Base-by-base conservation (phyloP, 2,797 vertebrate genomes). In the Enteromius treurensis region DNA sequence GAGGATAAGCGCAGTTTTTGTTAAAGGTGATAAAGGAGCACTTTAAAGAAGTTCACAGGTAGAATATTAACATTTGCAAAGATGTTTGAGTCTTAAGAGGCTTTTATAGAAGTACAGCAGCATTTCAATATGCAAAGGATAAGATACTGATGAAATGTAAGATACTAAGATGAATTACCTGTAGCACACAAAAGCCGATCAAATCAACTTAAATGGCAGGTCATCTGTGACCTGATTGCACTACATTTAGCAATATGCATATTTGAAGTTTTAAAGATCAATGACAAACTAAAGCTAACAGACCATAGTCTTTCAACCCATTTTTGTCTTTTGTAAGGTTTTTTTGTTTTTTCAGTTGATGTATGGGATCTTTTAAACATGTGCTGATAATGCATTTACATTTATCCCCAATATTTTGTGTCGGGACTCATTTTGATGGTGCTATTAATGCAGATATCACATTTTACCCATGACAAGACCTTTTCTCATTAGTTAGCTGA, bases 181-280 rank as follows among this genome's bases (percentile, higher is more conserved):
- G 73, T 53, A 76, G 78, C 73, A 82, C 32, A 82, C 69, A 79
- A 51, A 65, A 21, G 32, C 58, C 74, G 73, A 82, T 77, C 45
- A 32, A 68, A 68, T 60, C 47, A 32, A 55, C 62, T 65, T 49
- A 40, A 60, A 77, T 49, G 47, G 81, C 64, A 83, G 73, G 34
- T 45, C 34, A 8, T 65, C 40, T 13, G 49, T 58, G 81, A 23
- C 47, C 74, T 83, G 81, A 77, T 32, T 77, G 64, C 64, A 83
- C 74, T 77, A 60, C 0, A 4, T 34, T 83, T 23, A 26, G 74
- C 81, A 82, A 76, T 68, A 82, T 58, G 62, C 81, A 83, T 14
- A 77, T 32, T 1, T 77, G 23, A 82, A 51, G 17, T 53, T 75
- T 26, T 76, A 74, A 47, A 55, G 62, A 82, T 77, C 34, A 82